Evolutionary conservation across 2,888 invertebrate species (phyloP), one percentile per base, ranked within the genome.

Genomic region (Aporophyla lueneburgensis): DNA sequence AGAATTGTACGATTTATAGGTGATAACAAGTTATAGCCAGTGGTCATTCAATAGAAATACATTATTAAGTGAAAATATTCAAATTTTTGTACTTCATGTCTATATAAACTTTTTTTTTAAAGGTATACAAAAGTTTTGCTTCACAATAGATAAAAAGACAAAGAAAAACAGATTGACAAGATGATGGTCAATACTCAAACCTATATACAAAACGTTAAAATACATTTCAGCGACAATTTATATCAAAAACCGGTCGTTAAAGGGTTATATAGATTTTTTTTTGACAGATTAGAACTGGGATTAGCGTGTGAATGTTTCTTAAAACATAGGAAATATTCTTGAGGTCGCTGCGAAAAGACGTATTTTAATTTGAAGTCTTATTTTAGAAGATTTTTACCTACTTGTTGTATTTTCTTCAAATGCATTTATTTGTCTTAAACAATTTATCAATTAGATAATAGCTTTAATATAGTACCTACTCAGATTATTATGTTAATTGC

Each of bases 401-500:
- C 27, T 12, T 24, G 12, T 19, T 27, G 0, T 21, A 5, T 21
- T 16, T 21, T 5, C 9, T 33, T n/a, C 5, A 3, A n/a, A 33
- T 27, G 2, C 1, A 21, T 19, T 5, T 0, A 5, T 16, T 33
- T 24, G 2, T 16, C 0, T 7, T 16, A 9, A 43, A n/a, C 1
- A n/a, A 27, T 9, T 10, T 51, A 9, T 71, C 16, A 27, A 71
- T 54, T 40, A 51, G 63, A 53, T 58, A 65, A 40, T 65, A 54
- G 54, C 16, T n/a, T 24, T 43, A 33, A 33, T 40, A 62, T 79
- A 24, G 56, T 33, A 24, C 33, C 33, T 33, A 33, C 3, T 14
- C 10, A 49, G 43, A 2, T 33, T 40, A 46, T 58, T 53, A 53
- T 65, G 46, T 61, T 61, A 66, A 77, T 76, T 16, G 16, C 1